Percentiles rank a stretch among this genome's conserved stretches.
phyloP scores from a whole-genome alignment of 2,113 vertebrate species.

The Cyanoderma ruficeps region DNA sequence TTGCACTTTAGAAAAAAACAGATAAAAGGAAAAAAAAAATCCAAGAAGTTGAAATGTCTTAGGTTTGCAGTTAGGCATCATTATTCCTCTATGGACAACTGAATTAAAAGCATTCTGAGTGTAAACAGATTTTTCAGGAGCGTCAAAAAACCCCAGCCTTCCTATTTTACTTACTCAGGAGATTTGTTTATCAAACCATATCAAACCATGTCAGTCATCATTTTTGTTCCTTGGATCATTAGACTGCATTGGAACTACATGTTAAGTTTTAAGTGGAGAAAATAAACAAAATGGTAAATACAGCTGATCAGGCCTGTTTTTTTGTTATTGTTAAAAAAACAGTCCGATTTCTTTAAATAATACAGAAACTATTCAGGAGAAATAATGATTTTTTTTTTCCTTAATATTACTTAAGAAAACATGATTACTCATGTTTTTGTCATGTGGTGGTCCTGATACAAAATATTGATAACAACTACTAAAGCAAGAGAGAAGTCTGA shows the following conservation, averaged over 20 bases:
- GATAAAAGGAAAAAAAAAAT: background rate
- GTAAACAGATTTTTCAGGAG: background rate
- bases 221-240: background rate
- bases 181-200: background rate
- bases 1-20: conserved; percentile 83
- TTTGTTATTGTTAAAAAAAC: background rate
- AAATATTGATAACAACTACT: background rate
- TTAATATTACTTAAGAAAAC: background rate
- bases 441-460: background rate
- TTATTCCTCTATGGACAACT: background rate
- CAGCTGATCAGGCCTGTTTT: background rate
- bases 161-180: background rate
- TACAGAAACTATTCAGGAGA: background rate
- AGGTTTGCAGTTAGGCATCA: background rate
- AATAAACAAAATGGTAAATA: background rate
- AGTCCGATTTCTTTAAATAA: background rate
- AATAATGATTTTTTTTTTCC: background rate
- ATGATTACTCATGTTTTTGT: background rate
- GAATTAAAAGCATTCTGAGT: background rate
- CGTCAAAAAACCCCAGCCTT: background rate
- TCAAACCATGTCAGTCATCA: background rate
- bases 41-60: background rate
- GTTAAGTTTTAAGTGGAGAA: background rate
- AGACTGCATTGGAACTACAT: background rate
- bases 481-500: background rate